Evolutionary conservation across 2,113 vertebrate genomes (phyloP).

Genomic region (Leptodactylus fuscus): DNA sequence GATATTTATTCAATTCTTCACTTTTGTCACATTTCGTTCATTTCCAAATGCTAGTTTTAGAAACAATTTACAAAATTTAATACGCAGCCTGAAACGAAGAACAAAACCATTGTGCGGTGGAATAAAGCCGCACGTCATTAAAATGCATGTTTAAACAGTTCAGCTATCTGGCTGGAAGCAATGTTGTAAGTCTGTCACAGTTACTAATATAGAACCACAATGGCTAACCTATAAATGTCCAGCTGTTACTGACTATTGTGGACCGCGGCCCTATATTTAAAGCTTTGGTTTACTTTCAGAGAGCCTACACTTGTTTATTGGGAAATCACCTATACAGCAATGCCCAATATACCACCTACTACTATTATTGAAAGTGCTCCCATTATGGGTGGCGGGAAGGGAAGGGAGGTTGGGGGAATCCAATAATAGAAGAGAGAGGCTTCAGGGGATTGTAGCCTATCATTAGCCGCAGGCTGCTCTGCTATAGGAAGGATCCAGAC

Average conservation of each 20-base stretch:
- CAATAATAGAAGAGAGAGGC: not conserved
- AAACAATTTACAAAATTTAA: conserved; percentile 21
- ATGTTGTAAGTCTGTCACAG: conserved; percentile 27
- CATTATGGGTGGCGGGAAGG: not conserved
- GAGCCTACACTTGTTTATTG: not conserved
- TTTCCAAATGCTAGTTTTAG: conserved; percentile 47
- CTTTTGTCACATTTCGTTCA: conserved; percentile 2
- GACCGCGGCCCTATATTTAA: conserved; percentile 60
- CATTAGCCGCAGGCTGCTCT: not conserved
- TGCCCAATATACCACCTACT: not conserved
- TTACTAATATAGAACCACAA: conserved; percentile 12
- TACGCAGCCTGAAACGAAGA: conserved; percentile 9
- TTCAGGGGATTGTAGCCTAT: not conserved
- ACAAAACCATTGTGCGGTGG: conserved; percentile 3
- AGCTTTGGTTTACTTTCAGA: not conserved
- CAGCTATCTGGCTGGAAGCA: not conserved
- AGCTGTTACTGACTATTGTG: conserved; percentile 13
- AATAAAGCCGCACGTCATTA: conserved; percentile 12
- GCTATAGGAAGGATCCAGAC: not conserved
- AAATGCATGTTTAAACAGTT: conserved; percentile 40
- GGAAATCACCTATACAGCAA: not conserved
- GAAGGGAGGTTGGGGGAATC: not conserved
- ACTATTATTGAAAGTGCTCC: not conserved
- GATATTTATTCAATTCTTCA: conserved; percentile 38
- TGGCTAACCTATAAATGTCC: conserved; percentile 17